Evolutionary conservation across 2,888 invertebrate genomes (phyloP), one percentile per base, ranked within the genome.

Genomic region (Stenodera caucasica): DNA sequence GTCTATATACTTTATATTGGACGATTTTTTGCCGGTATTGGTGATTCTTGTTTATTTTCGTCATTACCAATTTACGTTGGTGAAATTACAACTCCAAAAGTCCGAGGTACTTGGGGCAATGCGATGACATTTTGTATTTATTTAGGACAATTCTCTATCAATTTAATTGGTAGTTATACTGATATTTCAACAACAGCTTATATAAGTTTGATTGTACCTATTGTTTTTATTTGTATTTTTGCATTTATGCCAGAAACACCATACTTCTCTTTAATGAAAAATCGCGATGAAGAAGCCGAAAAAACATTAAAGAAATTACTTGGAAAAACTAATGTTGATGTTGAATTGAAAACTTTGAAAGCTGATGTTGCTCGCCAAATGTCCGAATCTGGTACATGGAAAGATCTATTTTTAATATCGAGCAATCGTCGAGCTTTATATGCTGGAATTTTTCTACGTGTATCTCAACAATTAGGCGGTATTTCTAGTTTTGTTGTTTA

Each of bases 171-270:
- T 14, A 84, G 84, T 5, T 84, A 82, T 74, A 83, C 84, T 23
- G 77, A 81, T 62, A 83, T 86, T 77, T 73, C 75, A 66, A 77
- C 76, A 21, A 79, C 86, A 64, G 85, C 85, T 57, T 80, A 80
- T 57, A 82, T 86, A 74, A 86, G 86, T 73, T 79, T 85, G 67
- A 75, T 83, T 64, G 80, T 87, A 57, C 85, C 88, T 11, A 76
- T 86, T 33, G 68, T 84, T 35, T 85, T 86, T 70, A 77, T 87
- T 26, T 57, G 85, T 14, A 78, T 82, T 15, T 85, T 88, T 75
- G 21, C 77, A 45, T 85, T 84, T 72, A 80, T 89, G 73, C 89
- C 89, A n/a, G 90, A 90, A 80, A 69, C 72, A 9, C 77, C 77
- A 0, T 76, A 76, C 56, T 76, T 66, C 55, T 67, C 66, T 21